phyloP scores from a whole-genome alignment of 2,113 vertebrate genomes.

The Falco punctatus region DNA sequence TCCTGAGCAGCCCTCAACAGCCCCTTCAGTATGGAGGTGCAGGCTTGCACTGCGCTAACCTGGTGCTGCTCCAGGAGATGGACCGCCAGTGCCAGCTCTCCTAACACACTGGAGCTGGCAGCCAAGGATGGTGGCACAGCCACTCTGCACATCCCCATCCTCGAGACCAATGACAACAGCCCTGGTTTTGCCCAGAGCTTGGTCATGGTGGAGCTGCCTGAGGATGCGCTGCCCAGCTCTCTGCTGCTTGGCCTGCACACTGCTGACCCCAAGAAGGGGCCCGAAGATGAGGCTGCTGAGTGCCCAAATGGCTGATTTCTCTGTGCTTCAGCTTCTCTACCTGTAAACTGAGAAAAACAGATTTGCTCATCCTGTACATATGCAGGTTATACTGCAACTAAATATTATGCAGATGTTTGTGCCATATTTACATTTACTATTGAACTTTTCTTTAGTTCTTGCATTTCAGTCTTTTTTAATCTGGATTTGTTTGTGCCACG shows the following conservation, averaged over 20 bases:
- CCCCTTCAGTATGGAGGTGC: constrained; percentile 83
- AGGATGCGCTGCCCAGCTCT: constrained; percentile 70
- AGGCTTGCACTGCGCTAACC: constrained; percentile 77
- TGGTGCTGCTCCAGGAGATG: constrained; percentile 80
- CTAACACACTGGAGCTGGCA: constrained; percentile 80
- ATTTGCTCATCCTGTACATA: not conserved
- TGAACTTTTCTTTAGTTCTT: not conserved
- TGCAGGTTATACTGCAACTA: not conserved
- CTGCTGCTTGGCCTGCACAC: constrained; percentile 76
- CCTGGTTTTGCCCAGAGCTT: constrained; percentile 81
- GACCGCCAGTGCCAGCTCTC: constrained; percentile 70
- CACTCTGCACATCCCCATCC: constrained; percentile 78
- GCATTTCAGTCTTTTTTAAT: not conserved
- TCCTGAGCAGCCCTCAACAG: constrained; percentile 67
- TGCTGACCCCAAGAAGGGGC: fast-evolving
- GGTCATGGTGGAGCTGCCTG: constrained; percentile 80
- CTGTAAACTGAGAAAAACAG: not conserved
- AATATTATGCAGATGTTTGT: not conserved
- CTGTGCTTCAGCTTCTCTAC: not conserved
- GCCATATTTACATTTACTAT: not conserved
- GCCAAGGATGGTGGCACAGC: constrained; percentile 79
- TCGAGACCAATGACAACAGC: constrained; percentile 84
- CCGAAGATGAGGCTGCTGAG: fast-evolving
- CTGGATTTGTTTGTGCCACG: not conserved
- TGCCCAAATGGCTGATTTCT: not conserved